Base-by-base conservation (phyloP, 2,797 vertebrate species). In the Amazonetta brasiliensis region DNA sequence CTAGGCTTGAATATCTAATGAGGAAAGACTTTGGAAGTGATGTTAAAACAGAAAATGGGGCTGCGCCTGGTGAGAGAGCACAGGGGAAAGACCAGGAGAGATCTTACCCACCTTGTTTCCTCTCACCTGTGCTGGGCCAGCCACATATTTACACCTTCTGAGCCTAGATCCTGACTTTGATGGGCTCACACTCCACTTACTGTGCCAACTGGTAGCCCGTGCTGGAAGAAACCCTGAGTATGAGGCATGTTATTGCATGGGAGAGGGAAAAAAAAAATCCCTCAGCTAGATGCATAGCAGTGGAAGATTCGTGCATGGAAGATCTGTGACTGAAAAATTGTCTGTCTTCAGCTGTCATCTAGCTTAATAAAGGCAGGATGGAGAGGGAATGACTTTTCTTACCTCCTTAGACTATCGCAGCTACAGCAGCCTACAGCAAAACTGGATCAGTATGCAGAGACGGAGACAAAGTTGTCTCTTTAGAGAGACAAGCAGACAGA, bases 341-440 rank as follows among this genome's bases (percentile, higher is more conserved):
- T 30, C 81, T 90, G 94, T 60, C 89, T 90, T 77, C 96, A 95
- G 86, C 93, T 95, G 84, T 77, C 84, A 19, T 44, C 84, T 80
- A 9, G 13, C 16, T 74, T 18, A 92, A 77, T 46, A 41, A 54
- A 85, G 83, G 89, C 84, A 89, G 92, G 78, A 43, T 74, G 93
- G 81, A 87, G 80, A 60, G 63, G 63, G 86, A 92, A n/a, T 1
- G 26, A 74, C 68, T 83, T 28, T 77, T 44, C 89, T 80, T 75
- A 8, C 76, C 66, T 67, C 39, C 30, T 22, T 16, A 76, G 74
- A 18, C 41, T 35, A 7, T 39, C 2, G 0, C 66, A 4, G 28
- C 73, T 62, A 68, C 63, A 79, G 7, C 48, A 83, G 52, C 7
- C 48, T 17, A 1, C 39, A 69, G 58, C 69, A 66, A n/a, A 59